These are phyloP conservation scores for Cistogaster globosa DNA, from an alignment of 2,888 invertebrate species.

Conservation along the genomic window DNA sequence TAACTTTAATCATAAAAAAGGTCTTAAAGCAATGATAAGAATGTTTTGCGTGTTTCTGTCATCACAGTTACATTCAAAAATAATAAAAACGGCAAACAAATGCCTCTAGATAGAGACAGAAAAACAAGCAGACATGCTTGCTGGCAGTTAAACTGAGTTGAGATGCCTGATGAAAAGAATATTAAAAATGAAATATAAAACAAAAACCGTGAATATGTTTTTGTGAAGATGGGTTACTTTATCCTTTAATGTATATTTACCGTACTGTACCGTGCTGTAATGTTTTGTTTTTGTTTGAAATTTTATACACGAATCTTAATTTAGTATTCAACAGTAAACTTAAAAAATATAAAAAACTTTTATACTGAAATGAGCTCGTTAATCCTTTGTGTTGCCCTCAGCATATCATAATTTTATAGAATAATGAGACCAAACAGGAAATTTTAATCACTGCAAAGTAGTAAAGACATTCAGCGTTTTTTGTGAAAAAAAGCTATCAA, in stretches of 20 bases:
- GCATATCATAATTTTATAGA: no score
- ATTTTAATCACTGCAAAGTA: no score
- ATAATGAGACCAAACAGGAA: no score
- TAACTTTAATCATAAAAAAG: no score
- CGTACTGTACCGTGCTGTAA: no score
- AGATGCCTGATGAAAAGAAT: not conserved
- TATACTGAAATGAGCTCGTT: conserved; percentile 46
- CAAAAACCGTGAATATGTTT: not conserved
- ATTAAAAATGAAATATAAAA: not conserved
- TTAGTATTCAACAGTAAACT: conserved; percentile 56
- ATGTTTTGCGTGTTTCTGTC: not conserved
- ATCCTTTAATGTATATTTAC: no score
- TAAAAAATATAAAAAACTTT: conserved; percentile 56
- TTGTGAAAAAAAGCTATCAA: no score
- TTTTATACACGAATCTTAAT: not conserved
- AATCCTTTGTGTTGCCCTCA: conserved; percentile 26
- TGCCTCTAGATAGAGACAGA: conserved; percentile 2
- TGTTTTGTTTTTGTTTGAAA: no score
- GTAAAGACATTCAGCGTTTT: no score
- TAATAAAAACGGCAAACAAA: conserved; percentile 31
- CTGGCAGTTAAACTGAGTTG: not conserved
- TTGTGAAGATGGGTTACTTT: not conserved
- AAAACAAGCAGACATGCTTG: not conserved
- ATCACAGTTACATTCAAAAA: conserved; percentile 37
- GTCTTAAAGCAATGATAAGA: conserved; percentile 50